Evolutionary conservation across 2,797 vertebrate genomes (phyloP).

Genomic region (Urophycis tenuis): DNA sequence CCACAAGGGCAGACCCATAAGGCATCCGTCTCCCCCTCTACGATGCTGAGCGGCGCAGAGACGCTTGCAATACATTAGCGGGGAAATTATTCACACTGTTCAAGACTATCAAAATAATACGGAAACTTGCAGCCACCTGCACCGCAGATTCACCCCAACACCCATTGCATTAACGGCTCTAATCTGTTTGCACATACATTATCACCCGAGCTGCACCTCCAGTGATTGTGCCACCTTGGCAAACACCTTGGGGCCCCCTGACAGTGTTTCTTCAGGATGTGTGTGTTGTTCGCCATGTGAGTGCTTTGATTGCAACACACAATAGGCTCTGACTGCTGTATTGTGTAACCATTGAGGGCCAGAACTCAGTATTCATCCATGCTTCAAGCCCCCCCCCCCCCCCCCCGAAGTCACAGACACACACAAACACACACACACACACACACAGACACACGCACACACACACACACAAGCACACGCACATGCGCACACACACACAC

Average conservation of each 20-base stretch:
- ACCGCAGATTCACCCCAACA: neutral
- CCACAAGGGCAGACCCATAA: constrained; percentile 31
- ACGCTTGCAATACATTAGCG: neutral
- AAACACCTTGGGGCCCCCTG: neutral
- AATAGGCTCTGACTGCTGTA: neutral
- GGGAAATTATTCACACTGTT: constrained; percentile 2
- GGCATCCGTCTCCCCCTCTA: constrained; percentile 39
- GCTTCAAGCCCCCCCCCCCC: neutral
- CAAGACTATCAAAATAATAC: neutral
- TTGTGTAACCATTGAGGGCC: neutral
- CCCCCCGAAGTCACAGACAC: neutral
- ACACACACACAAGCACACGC: neutral
- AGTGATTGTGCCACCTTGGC: neutral
- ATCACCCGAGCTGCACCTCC: neutral
- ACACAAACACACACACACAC: neutral
- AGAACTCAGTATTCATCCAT: neutral
- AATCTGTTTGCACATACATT: neutral
- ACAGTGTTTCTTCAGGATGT: neutral
- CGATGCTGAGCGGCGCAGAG: constrained; percentile 11
- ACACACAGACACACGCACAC: neutral
- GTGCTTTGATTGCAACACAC: neutral
- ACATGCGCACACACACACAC: neutral
- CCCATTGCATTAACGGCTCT: neutral
- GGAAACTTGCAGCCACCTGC: neutral
- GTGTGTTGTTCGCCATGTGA: neutral